These are phyloP conservation scores for mouse (Mus musculus) DNA, from an alignment of 2,113 vertebrate genomes.

Conservation along the genomic window GRCm39 chr1:94951501-94952000, in stretches of 20 bases:
- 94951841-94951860: neutral
- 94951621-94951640: neutral
- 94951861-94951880: neutral
- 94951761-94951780: neutral
- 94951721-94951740: constrained; percentile 20
- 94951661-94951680: neutral
- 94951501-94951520: neutral
- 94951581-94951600: neutral
- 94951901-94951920: neutral
- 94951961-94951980: neutral
- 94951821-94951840: neutral
- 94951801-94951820: neutral
- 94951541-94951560: neutral
- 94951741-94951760: neutral
- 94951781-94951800: neutral
- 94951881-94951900: neutral
- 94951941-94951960: neutral
- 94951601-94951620: neutral
- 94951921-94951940: neutral
- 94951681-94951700: neutral
- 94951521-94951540: neutral
- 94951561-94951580: neutral
- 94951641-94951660: constrained; percentile 41
- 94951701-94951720: neutral
- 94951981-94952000: neutral